Evolutionary conservation across 2,113 vertebrate species (phyloP).

Genomic region (Hypomesus transpacificus): DNA sequence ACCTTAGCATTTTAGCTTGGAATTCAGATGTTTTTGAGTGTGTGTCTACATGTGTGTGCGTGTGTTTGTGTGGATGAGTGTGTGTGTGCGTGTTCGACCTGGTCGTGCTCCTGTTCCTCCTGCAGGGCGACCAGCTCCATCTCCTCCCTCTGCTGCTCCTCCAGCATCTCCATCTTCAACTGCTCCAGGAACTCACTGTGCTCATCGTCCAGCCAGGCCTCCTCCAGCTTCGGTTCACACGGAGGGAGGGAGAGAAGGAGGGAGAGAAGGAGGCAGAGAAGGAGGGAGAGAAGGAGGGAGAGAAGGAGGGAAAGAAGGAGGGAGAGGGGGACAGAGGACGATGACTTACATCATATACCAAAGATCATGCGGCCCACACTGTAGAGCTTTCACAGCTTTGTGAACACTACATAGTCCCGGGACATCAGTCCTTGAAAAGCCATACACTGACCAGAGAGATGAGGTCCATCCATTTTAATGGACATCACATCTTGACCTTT

Average conservation of each 20-base stretch:
- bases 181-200: slow-evolving; percentile 96
- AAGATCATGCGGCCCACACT: slow-evolving; percentile 3
- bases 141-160: slow-evolving; percentile 87
- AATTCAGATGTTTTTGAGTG: no score
- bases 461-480: slow-evolving; percentile 33
- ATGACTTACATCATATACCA: background rate
- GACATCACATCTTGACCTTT: slow-evolving; percentile 37
- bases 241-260: background rate
- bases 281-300: background rate
- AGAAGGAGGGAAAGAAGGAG: no score
- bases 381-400: slow-evolving; percentile 30
- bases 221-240: slow-evolving; percentile 78
- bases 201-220: slow-evolving; percentile 97
- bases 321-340: slow-evolving; percentile 9
- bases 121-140: slow-evolving; percentile 76
- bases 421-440: slow-evolving; percentile 16
- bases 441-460: slow-evolving; percentile 38
- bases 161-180: slow-evolving; percentile 92
- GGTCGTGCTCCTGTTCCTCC: slow-evolving; percentile 78
- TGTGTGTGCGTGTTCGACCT: slow-evolving; percentile 45
- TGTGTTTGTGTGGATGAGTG: background rate
- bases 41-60: no score
- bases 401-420: background rate
- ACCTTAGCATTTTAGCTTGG: background rate
- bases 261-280: background rate